Base-by-base conservation (phyloP, 2,888 invertebrate species). In the Lithophane semibrunnea region DNA sequence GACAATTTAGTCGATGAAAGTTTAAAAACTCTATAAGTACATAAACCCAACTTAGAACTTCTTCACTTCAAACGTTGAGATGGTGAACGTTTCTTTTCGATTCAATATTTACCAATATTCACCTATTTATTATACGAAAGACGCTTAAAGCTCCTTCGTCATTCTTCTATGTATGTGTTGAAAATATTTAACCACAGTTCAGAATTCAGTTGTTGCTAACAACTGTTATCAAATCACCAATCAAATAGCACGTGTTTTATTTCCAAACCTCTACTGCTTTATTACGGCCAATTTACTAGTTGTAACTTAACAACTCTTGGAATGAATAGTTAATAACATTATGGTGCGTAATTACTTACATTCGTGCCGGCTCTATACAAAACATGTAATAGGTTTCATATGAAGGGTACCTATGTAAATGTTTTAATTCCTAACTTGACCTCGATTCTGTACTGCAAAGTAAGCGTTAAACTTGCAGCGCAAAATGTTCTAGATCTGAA, bases 201-300 rank as follows among this genome's bases (percentile, higher is more conserved):
- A 29, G 63, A 29, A 56, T 24, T 37, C 75, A 69, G 52, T 73
- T 67, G 71, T 77, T 75, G 63, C 69, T 74, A 84, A 84, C 77
- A 65, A 80, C 75, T 76, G 74, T 86, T 86, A 87, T 84, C 80
- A 69, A 84, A 82, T 82, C 75, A 80, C 66, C 74, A 74, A 87
- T 86, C 83, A 67, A 82, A 75, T 65, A 70, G 75, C 77, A 87
- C 77, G 70, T 82, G 82, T 87, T 89, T 88, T 85, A 83, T 85
- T 88, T 81, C 75, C 83, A 82, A 83, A 85, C 83, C 79, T 87
- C n/a, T 79, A 73, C 83, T 82, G 78, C 79, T 83, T 86, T 87
- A 90, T 88, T 88, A 89, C 74, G 77, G 75, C 66, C 87, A 89
- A 90, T 90, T 91, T 89, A 87, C 80, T 88, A 86, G 80, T 88